Percentiles rank a stretch among this genome's conserved stretches.
Evolutionary conservation across 2,797 vertebrate species (phyloP).

Genomic region (Rhinophrynus dorsalis): DNA sequence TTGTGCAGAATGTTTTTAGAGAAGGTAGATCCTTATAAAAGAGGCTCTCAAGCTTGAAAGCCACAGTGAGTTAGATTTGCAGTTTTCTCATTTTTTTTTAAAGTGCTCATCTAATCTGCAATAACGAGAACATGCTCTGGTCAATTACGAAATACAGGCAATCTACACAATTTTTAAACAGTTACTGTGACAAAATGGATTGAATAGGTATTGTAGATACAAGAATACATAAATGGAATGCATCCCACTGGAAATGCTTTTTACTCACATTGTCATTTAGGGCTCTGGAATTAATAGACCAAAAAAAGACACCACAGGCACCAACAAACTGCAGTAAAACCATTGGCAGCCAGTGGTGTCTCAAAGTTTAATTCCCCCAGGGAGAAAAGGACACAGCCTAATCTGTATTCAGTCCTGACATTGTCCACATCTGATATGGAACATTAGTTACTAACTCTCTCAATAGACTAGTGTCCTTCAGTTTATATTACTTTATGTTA

Average conservation of each 20-base stretch:
- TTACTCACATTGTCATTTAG: slow-evolving; percentile 76
- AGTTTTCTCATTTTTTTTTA: slow-evolving; percentile 20
- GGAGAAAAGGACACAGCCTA: slow-evolving; percentile 98
- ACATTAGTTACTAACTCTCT: slow-evolving; percentile 99
- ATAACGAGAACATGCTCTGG: slow-evolving; percentile 43
- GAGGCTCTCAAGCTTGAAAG: slow-evolving; percentile 10
- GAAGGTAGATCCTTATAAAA: slow-evolving; percentile 3
- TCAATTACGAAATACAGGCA: slow-evolving; percentile 59
- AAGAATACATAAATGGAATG: slow-evolving; percentile 67
- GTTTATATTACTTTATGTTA: slow-evolving; percentile 99
- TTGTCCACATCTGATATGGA: slow-evolving; percentile 99
- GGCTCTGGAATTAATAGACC: slow-evolving; percentile 91
- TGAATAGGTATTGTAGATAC: slow-evolving; percentile 57
- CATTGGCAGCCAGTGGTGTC: slow-evolving; percentile 88
- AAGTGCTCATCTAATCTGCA: slow-evolving; percentile 41
- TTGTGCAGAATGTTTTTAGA: not conserved
- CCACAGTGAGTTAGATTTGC: slow-evolving; percentile 18
- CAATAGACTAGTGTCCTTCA: slow-evolving; percentile 99
- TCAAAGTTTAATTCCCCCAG: slow-evolving; percentile 87
- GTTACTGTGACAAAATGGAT: slow-evolving; percentile 66
- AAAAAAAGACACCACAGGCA: slow-evolving; percentile 86
- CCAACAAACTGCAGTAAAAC: slow-evolving; percentile 88
- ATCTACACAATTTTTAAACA: slow-evolving; percentile 60
- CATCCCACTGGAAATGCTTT: slow-evolving; percentile 74
- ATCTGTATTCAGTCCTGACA: slow-evolving; percentile 99